Evolutionary conservation across 1,140 invertebrate genomes (phyloP).

Genomic region (Holotrichia oblita): DNA sequence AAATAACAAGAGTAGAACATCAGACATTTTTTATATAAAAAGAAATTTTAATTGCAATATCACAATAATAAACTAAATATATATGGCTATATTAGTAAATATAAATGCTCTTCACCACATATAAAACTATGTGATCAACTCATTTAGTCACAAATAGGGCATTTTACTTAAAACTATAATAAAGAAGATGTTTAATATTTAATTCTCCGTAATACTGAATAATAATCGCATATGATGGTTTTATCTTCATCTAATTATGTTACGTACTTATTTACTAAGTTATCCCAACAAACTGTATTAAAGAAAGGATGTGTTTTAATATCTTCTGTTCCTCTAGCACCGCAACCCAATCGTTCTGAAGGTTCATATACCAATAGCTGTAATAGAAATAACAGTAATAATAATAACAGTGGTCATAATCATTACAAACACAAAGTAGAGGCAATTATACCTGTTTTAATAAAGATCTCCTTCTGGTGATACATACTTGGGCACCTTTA

Average conservation of each 20-base stretch:
- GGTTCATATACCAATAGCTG: conserved; percentile 66
- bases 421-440: no score
- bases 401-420: no score
- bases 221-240: background rate
- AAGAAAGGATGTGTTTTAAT: conserved; percentile 72
- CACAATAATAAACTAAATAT: conserved; percentile 12
- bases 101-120: background rate
- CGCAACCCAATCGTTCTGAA: conserved; percentile 63
- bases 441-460: conserved; percentile 63
- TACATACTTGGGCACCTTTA: conserved; percentile 66
- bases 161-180: background rate
- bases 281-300: conserved; percentile 53
- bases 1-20: background rate
- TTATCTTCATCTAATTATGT: background rate
- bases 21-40: background rate
- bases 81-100: background rate
- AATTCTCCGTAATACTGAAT: background rate
- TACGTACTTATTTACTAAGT: conserved; percentile 21
- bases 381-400: conserved; percentile 48
- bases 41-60: background rate
- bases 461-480: conserved; percentile 65
- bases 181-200: background rate
- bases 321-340: conserved; percentile 66
- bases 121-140: background rate
- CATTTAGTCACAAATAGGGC: background rate